Base-by-base conservation (phyloP, 2,888 invertebrate species). In the Leptothorax acervorum region DNA sequence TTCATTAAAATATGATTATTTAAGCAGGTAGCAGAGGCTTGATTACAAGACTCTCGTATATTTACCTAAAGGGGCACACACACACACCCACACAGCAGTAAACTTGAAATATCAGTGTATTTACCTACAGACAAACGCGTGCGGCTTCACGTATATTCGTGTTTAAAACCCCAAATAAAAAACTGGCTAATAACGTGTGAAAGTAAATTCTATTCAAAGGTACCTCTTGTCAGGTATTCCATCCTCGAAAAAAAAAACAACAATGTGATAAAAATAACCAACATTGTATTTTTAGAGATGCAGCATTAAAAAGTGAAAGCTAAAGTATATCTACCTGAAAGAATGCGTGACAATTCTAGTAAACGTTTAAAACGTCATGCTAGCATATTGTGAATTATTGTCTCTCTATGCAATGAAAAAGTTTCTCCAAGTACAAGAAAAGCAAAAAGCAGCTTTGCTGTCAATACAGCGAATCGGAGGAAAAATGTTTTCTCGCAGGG, bases 1-100 rank as follows among this genome's bases (percentile, higher is more conserved):
- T 75, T 65, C 70, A n/a, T 39, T 51, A 35, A 83, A 66, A 82
- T 73, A 83, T 66, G 79, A 60, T 60, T 57, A 65, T 63, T 63
- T 55, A 74, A 51, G 39, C 68, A 62, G 28, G 53, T 73, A 57
- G 65, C 60, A 42, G 12, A n/a, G 45, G 45, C 15, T 78, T n/a
- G 31, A 57, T 68, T 68, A 45, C 55, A 57, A 78, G 55, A 6
- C 31, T 70, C 35, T 79, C 35, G 78, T 60, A 70, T 60, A 57
- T 79, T 48, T 78, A 45, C 45, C 23, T 23, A 78, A 78, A 57
- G 31, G 45, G 23, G 8, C 18, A 23, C 23, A 23, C 23, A 23
- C 23, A 23, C 23, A 23, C 23, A 23, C 23, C 23, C 23, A 23
- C 23, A 23, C 23, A 35, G 8, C 23, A 45, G 31, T 79, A 79